A percentile compares a stretch with the other conserved stretches of the same genome.
phyloP scores from a whole-genome alignment of 2,113 vertebrate species.

The Aspiorhynchus laticeps region DNA sequence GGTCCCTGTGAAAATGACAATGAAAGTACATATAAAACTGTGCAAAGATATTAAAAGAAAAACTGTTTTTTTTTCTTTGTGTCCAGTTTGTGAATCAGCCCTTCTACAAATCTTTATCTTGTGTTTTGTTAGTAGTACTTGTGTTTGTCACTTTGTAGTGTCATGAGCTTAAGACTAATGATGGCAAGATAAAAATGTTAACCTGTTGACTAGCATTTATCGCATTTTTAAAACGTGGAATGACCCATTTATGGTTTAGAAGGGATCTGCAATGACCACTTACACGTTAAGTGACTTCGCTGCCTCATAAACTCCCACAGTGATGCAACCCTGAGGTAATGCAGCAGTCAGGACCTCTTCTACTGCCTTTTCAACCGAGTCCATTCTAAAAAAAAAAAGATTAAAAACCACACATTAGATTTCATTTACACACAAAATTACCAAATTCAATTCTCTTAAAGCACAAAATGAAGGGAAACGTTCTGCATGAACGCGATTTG shows the following conservation, averaged over 20 bases:
- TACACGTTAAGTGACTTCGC: slow-evolving; percentile 94
- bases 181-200: neutral
- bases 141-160: no score
- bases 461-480: neutral
- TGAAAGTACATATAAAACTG: neutral
- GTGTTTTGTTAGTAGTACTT: neutral
- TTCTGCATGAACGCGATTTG: neutral
- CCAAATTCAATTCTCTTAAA: neutral
- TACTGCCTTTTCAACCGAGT: slow-evolving; percentile 86
- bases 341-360: slow-evolving; percentile 90
- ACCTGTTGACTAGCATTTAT: neutral
- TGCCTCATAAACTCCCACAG: slow-evolving; percentile 91
- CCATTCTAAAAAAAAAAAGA: slow-evolving; percentile 80
- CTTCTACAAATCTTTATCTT: no score
- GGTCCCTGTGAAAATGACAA: slow-evolving; percentile 75
- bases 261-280: slow-evolving; percentile 65
- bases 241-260: neutral
- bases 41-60: neutral
- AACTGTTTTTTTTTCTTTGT: no score
- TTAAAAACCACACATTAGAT: neutral
- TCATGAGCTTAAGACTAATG: neutral
- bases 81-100: no score
- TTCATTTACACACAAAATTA: neutral
- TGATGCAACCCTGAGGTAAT: slow-evolving; percentile 90
- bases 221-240: neutral